Evolutionary conservation across 2,888 invertebrate species (phyloP).

Genomic region (Macaria liturata): DNA sequence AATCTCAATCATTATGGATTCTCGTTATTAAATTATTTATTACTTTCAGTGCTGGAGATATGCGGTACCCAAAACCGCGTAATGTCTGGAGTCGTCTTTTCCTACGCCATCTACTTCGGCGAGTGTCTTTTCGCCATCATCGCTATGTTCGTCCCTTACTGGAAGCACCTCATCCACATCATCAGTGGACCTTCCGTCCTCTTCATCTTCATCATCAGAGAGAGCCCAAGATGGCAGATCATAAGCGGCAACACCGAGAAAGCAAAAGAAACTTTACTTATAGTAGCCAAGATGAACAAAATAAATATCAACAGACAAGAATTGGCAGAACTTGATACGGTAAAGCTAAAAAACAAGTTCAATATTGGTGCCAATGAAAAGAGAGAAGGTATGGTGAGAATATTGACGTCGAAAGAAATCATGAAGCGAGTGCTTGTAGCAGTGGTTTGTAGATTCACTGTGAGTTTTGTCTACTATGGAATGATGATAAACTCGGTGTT

Average conservation of each 20-base stretch:
- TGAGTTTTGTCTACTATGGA: slow-evolving; percentile 67
- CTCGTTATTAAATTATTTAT: too few relatives aligned
- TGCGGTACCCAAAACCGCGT: slow-evolving; percentile 55
- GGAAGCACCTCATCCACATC: slow-evolving; percentile 62
- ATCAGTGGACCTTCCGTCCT: slow-evolving; percentile 61
- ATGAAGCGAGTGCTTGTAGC: slow-evolving; percentile 54
- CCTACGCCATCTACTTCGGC: slow-evolving; percentile 62
- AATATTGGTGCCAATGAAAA: slow-evolving; percentile 52
- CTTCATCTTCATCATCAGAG: slow-evolving; percentile 55
- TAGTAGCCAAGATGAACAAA: slow-evolving; percentile 57
- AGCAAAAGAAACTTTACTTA: slow-evolving; percentile 52
- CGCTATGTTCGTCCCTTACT: slow-evolving; percentile 63
- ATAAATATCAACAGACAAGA: slow-evolving; percentile 53
- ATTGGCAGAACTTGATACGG: slow-evolving; percentile 48
- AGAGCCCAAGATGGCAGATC: slow-evolving; percentile 71
- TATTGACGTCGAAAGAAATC: slow-evolving; percentile 58
- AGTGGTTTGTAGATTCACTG: slow-evolving; percentile 54
- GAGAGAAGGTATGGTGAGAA: slow-evolving; percentile 51
- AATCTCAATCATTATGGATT: too few relatives aligned
- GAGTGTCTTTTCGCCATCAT: slow-evolving; percentile 60
- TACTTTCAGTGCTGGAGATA: slow-evolving; percentile 62
- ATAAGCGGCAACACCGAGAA: slow-evolving; percentile 57
- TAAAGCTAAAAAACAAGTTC: slow-evolving; percentile 52
- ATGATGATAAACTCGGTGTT: slow-evolving; percentile 66
- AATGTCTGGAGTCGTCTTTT: slow-evolving; percentile 59